Conservation (phyloP, 2,113 vertebrate genomes). For the Egretta garzetta region DNA sequence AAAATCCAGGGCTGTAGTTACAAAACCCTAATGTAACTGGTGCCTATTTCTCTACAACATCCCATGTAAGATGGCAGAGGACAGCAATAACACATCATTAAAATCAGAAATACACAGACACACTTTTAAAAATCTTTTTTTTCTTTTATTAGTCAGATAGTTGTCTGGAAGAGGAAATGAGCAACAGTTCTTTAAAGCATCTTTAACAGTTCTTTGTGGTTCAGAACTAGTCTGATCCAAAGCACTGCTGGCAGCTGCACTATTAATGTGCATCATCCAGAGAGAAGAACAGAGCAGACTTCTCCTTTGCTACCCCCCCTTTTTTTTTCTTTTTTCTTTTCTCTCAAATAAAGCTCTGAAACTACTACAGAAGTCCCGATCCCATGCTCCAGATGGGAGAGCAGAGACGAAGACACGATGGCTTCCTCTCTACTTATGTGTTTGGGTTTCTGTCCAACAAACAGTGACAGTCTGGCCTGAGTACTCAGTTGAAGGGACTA, state of each 20-base stretch:
- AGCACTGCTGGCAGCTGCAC: neutral
- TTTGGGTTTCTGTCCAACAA: constrained; percentile 10
- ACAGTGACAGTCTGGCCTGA: neutral
- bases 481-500: neutral
- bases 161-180: neutral
- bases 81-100: neutral
- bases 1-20: neutral
- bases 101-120: neutral
- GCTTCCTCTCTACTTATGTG: neutral
- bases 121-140: neutral
- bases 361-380: neutral
- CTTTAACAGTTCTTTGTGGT: neutral
- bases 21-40: neutral
- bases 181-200: neutral
- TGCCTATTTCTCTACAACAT: neutral
- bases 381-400: neutral
- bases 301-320: neutral
- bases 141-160: neutral
- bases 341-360: neutral
- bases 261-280: neutral
- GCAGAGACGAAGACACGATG: neutral
- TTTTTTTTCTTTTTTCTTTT: neutral
- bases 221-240: neutral
- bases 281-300: neutral
- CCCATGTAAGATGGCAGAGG: neutral